Evolutionary conservation across 2,113 vertebrate genomes (phyloP), one percentile per base, ranked within the genome.

Genomic region (Poeciliopsis turrubarensis): DNA sequence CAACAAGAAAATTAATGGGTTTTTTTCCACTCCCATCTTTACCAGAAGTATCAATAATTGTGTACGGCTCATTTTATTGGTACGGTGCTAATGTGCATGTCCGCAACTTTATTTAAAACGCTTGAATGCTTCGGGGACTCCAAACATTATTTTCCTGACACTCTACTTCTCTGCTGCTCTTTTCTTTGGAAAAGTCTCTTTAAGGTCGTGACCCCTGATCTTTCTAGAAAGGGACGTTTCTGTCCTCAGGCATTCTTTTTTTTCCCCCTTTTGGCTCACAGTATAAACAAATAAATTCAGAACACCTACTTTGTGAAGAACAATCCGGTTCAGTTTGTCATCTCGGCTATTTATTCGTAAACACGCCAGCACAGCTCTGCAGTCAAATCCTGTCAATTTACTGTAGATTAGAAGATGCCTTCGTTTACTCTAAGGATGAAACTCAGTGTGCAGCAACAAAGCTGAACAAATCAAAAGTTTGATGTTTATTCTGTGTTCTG

Each of bases 381-480:
- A 57, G 34, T 54, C 22, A 57, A 57, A 57, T 57, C 22, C 51
- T n/a, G 8, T 57, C 19, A 70, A 84, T 74, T 34, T 60, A 64
- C 74, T 83, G 62, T 67, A 79, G 44, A 72, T 68, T 62, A 65
- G 47, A 70, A 61, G 26, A 39, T 72, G 68, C 30, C n/a, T 57
- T 25, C 22, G 25, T 9, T 57, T 57, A 17, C 51, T 54, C 6
- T 8, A 54, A 44, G 41, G 41, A 44, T 44, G 41, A 44, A 54
- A 54, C 47, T 57, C 22, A n/a, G 51, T 10, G 8, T n/a, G 51
- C 7, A 11, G 6, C 51, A 57, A 11, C 51, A 57, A 67, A 60
- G 68, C 82, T 72, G 57, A 74, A 41, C 34, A 76, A 73, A 80
- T 82, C 78, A 25, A 75, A 84, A 60, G 65, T 81, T 77, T 80